phyloP scores from a whole-genome alignment of 2,797 vertebrate species.

The Hafferia zeledoni region DNA sequence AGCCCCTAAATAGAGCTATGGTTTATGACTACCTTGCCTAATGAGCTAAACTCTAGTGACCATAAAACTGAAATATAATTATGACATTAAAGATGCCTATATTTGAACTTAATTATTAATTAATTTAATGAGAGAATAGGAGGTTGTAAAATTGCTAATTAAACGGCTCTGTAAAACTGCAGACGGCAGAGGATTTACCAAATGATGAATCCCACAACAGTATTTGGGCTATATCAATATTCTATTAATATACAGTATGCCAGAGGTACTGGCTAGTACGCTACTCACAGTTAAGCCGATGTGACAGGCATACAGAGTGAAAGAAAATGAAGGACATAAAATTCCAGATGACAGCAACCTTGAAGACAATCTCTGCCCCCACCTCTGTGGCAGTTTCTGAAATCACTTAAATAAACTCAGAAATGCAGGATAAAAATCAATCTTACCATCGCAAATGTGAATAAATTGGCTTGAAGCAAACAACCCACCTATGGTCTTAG shows the following conservation, averaged over 20 bases:
- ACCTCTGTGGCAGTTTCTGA: slow-evolving; percentile 70
- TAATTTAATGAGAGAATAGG: slow-evolving; percentile 88
- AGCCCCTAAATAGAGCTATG: slow-evolving; percentile 70
- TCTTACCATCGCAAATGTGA: slow-evolving; percentile 72
- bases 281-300: slow-evolving; percentile 84
- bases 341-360: slow-evolving; percentile 88
- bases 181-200: slow-evolving; percentile 83
- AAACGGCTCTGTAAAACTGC: slow-evolving; percentile 85
- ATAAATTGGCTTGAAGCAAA: slow-evolving; percentile 20
- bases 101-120: slow-evolving; percentile 92
- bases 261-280: slow-evolving; percentile 85
- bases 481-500: neutral
- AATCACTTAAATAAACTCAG: slow-evolving; percentile 85
- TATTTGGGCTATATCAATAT: slow-evolving; percentile 92
- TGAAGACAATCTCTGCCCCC: slow-evolving; percentile 81
- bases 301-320: slow-evolving; percentile 84
- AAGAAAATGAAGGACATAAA: slow-evolving; percentile 87
- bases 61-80: slow-evolving; percentile 91
- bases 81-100: slow-evolving; percentile 90
- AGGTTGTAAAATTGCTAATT: slow-evolving; percentile 90
- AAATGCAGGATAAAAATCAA: slow-evolving; percentile 80
- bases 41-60: slow-evolving; percentile 84
- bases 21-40: slow-evolving; percentile 80
- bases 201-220: slow-evolving; percentile 83
- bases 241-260: slow-evolving; percentile 91